phyloP scores from a whole-genome alignment of 2,888 invertebrate species.

The Tenthredo notha region DNA sequence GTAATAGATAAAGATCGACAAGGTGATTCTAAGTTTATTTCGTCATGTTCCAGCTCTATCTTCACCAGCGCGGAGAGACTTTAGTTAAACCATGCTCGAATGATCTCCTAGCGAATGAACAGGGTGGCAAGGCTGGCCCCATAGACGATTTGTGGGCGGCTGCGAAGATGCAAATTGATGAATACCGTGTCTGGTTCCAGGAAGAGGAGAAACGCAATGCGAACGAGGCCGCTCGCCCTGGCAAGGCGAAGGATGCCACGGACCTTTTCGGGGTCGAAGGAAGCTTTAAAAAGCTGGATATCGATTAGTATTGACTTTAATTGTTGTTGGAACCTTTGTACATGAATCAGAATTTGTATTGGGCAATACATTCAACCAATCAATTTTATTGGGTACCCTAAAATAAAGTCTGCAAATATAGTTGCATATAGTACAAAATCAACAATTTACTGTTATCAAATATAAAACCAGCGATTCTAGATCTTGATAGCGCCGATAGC shows the following conservation, averaged over 20 bases:
- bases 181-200: slow-evolving; percentile 73
- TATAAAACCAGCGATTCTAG: too few relatives aligned
- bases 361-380: background rate
- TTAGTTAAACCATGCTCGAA: slow-evolving; percentile 81
- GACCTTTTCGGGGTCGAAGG: slow-evolving; percentile 85
- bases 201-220: slow-evolving; percentile 81
- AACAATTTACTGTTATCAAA: too few relatives aligned
- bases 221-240: slow-evolving; percentile 82
- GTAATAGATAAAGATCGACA: background rate
- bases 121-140: slow-evolving; percentile 81
- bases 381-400: background rate
- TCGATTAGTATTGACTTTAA: slow-evolving; percentile 80
- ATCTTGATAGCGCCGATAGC: too few relatives aligned
- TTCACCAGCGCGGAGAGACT: slow-evolving; percentile 80
- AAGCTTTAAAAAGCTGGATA: slow-evolving; percentile 86
- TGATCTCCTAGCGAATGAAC: slow-evolving; percentile 83
- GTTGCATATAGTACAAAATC: background rate
- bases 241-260: slow-evolving; percentile 83
- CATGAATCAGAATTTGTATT: background rate
- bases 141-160: slow-evolving; percentile 67
- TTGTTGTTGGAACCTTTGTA: background rate
- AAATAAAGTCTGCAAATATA: background rate
- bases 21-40: slow-evolving; percentile 10
- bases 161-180: slow-evolving; percentile 69
- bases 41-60: slow-evolving; percentile 70